Conservation (phyloP, 1,140 invertebrate species). For the Neodiprion virginianus region DNA sequence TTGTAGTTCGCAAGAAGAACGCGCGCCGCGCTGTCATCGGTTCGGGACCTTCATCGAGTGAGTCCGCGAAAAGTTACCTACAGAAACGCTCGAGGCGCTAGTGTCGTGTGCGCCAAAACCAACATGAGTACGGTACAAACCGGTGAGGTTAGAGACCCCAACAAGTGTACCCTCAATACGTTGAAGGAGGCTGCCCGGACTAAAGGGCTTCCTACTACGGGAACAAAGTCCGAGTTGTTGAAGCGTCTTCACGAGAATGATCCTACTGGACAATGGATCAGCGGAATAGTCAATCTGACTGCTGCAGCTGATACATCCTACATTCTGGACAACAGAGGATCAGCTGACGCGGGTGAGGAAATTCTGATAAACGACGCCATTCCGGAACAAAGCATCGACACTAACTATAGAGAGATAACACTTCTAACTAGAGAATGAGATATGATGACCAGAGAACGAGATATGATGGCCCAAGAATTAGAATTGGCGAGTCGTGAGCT, state of each 20-base stretch:
- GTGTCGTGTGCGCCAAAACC: not conserved
- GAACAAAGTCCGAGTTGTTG: not conserved
- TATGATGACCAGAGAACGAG: not conserved
- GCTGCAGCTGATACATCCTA: not conserved
- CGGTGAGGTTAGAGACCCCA: not conserved
- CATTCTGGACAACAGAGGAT: not conserved
- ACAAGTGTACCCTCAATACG: not conserved
- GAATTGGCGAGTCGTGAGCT: not conserved
- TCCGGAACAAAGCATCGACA: not conserved
- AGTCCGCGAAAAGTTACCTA: not conserved
- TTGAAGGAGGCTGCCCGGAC: not conserved
- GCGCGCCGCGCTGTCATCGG: not conserved
- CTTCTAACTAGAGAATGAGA: not conserved
- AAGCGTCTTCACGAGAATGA: not conserved
- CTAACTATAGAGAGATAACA: not conserved
- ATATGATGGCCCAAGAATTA: not conserved
- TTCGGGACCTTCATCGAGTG: not conserved
- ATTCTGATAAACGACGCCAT: not conserved
- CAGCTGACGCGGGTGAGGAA: not conserved
- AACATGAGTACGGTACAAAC: not conserved
- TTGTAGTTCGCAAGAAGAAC: not conserved
- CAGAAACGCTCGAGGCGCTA: not conserved
- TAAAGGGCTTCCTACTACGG: not conserved
- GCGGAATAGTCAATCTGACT: not conserved
- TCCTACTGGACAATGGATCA: not conserved